Evolutionary conservation across 2,888 invertebrate species (phyloP), one percentile per base, ranked within the genome.

Genomic region (Brassicogethes aeneus): DNA sequence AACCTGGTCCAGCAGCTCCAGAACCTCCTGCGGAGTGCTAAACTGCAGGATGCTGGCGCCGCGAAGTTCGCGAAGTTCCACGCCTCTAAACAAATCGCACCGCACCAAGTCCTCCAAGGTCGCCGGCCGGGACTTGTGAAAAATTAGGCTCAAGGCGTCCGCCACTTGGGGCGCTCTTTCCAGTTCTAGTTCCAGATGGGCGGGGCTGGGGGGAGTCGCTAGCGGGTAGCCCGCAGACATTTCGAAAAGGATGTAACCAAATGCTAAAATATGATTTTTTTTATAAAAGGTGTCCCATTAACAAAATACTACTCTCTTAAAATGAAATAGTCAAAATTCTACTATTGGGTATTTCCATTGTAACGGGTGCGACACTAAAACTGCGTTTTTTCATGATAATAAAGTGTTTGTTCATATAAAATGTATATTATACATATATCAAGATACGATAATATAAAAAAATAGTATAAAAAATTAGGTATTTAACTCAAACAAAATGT

Each of bases 161-260:
- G 82, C 77, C 37, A 89, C 84, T 70, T 85, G 82, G 39, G 88
- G 84, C 66, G 77, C 79, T 58, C 76, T 71, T 54, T 79, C 77
- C 53, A 85, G 68, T 65, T 84, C 79, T 66, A 82, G 68, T 64
- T 78, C 64, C 63, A 86, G 71, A 59, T 91, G 79, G 48, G 80
- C 80, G 2, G 82, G 77, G 50, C 84, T 77, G 37, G 86, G 85
- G 38, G 88, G 79, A 31, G 82, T 73, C 52, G 82, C 79, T 48
- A 91, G 69, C 59, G 90, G 87, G 51, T 83, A 80, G 30, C 89
- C 93, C 13, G 88, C 82, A 55, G 89, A 83, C 92, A 93, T 93
- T 71, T 93, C 93, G 65, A 86, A 92, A 42, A 94, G 71, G 58
- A 93, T 77, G 64, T 87, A 85, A 17, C 90, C 91, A 54, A 92